Conservation (phyloP, 2,888 invertebrate species). For the Helobdella robusta region DNA sequence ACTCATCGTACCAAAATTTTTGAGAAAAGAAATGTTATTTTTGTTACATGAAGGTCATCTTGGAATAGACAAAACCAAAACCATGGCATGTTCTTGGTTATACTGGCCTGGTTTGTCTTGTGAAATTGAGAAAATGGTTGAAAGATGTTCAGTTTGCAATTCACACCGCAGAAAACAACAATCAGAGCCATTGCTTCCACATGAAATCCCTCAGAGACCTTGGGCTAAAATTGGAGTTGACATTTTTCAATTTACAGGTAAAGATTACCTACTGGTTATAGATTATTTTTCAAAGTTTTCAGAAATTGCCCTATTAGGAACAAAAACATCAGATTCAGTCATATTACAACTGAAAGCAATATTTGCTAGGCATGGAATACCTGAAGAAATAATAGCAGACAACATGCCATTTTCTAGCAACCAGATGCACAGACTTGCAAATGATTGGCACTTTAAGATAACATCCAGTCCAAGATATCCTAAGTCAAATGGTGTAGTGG, state of each 20-base stretch:
- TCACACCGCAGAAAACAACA: slow-evolving; percentile 9
- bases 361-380: slow-evolving; percentile 32
- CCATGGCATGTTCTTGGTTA: slow-evolving; percentile 21
- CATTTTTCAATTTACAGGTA: slow-evolving; percentile 25
- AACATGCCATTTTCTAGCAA: slow-evolving; percentile 33
- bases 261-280: slow-evolving; percentile 32
- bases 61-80: slow-evolving; percentile 25
- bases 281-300: slow-evolving; percentile 36
- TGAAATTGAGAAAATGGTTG: slow-evolving; percentile 25
- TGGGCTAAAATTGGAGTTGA: slow-evolving; percentile 33
- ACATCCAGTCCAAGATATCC: slow-evolving; percentile 29
- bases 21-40: slow-evolving; percentile 12
- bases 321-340: slow-evolving; percentile 32
- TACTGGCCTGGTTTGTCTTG: slow-evolving; percentile 29
- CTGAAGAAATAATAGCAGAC: slow-evolving; percentile 31
- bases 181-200: slow-evolving; percentile 28
- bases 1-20: slow-evolving; percentile 20
- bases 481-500: too few species aligned
- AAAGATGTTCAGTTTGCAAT: slow-evolving; percentile 18
- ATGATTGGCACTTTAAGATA: slow-evolving; percentile 26
- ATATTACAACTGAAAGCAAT: slow-evolving; percentile 30
- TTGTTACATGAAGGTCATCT: slow-evolving; percentile 28
- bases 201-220: slow-evolving; percentile 27
- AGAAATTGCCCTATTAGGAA: slow-evolving; percentile 30
- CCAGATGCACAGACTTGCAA: slow-evolving; percentile 26